Conservation (phyloP, 2,888 invertebrate genomes). For the Diaphora mendica region DNA sequence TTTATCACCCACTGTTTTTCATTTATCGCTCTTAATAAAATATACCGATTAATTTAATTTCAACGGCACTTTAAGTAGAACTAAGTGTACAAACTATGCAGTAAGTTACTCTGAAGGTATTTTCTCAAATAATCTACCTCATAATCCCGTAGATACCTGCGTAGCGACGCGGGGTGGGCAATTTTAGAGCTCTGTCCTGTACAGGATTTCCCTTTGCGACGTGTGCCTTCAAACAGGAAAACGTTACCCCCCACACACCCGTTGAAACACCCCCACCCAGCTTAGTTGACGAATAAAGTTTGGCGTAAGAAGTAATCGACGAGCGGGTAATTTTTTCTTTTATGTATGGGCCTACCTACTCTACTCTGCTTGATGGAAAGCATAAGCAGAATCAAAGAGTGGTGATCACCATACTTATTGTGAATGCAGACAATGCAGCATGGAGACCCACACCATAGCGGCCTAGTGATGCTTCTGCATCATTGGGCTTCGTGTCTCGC, state of each 20-base stretch:
- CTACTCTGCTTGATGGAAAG: no score
- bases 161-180: conserved; percentile 75
- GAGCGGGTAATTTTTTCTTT: conserved; percentile 35
- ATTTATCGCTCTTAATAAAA: no score
- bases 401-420: no score
- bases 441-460: no score
- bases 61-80: neutral
- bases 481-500: no score
- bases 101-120: conserved; percentile 15
- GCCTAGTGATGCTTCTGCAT: no score
- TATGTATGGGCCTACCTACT: no score
- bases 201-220: conserved; percentile 84
- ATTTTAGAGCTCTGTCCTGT: conserved; percentile 85
- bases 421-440: no score
- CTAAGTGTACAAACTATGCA: conserved; percentile 15
- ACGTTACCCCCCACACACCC: conserved; percentile 70
- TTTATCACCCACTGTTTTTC: no score
- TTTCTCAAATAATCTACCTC: conserved; percentile 18
- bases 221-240: conserved; percentile 86
- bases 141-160: conserved; percentile 60
- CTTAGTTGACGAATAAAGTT: conserved; percentile 78
- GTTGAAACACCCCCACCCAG: conserved; percentile 68
- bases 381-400: no score
- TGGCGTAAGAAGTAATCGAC: conserved; percentile 41
- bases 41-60: neutral